Evolutionary conservation across 92 coral and sea anemone species (phyloP).

Genomic region (Palythoa caribaeorum): DNA sequence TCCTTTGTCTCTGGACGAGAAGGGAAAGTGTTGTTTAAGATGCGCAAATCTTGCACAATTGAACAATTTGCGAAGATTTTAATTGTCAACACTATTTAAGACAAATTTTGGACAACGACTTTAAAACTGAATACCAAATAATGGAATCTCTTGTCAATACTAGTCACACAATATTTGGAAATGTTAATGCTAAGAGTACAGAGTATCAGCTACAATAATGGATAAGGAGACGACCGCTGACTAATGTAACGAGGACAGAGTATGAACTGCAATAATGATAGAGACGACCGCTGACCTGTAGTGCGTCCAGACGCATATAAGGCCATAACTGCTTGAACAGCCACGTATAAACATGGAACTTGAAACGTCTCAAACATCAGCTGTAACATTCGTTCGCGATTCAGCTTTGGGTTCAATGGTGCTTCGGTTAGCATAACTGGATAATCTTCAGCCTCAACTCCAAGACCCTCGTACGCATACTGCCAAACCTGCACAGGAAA

Average conservation of each 20-base stretch:
- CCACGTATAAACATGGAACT: slow-evolving; percentile 91
- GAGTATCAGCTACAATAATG: too few relatives aligned
- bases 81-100: too few relatives aligned
- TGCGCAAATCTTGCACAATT: too few relatives aligned
- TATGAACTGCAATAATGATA: too few relatives aligned
- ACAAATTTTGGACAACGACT: too few relatives aligned
- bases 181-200: too few relatives aligned
- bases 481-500: slow-evolving; percentile 73
- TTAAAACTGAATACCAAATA: too few relatives aligned
- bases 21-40: too few relatives aligned
- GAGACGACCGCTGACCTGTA: slow-evolving; percentile 71
- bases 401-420: slow-evolving; percentile 86
- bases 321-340: slow-evolving; percentile 98
- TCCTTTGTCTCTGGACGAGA: too few relatives aligned
- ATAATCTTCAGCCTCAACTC: slow-evolving; percentile 79
- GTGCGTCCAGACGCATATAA: slow-evolving; percentile 97
- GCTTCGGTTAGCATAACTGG: slow-evolving; percentile 95
- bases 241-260: not conserved
- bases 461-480: slow-evolving; percentile 81
- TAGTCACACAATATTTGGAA: too few relatives aligned
- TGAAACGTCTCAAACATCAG: slow-evolving; percentile 94
- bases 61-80: too few relatives aligned
- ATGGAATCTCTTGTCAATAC: too few relatives aligned
- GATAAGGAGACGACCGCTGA: slow-evolving; percentile 19
- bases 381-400: slow-evolving; percentile 95